These are phyloP conservation scores for Leptinotarsa rubiginosa DNA, from an alignment of 2,888 invertebrate genomes.

Conservation along the genomic window DNA sequence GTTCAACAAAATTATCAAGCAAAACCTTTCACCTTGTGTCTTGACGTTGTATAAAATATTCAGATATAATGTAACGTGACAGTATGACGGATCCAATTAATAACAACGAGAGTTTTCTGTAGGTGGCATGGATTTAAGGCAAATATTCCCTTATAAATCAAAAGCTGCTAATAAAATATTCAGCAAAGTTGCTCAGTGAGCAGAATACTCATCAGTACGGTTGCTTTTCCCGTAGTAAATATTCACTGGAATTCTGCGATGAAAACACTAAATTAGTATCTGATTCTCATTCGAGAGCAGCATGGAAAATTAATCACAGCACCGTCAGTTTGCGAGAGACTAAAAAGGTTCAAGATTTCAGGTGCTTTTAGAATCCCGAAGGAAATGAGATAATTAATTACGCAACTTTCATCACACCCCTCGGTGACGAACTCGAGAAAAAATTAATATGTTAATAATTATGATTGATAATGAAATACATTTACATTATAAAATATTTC, in stretches of 20 bases:
- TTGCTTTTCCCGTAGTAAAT: background rate
- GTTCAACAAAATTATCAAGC: too few species aligned
- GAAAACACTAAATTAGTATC: slow-evolving; percentile 6
- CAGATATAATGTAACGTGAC: too few species aligned
- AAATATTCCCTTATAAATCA: too few species aligned
- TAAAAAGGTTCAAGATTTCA: slow-evolving; percentile 12
- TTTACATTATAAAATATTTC: slow-evolving; percentile 1
- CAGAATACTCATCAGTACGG: background rate
- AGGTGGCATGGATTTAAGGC: too few species aligned
- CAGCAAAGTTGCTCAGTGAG: too few species aligned
- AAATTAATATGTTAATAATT: slow-evolving; percentile 16
- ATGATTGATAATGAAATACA: slow-evolving; percentile 13
- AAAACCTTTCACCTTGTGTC: too few species aligned
- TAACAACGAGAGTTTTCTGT: too few species aligned
- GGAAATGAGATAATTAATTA: slow-evolving; percentile 10
- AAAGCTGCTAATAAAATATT: too few species aligned
- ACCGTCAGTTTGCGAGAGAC: slow-evolving; percentile 1
- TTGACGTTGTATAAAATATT: too few species aligned
- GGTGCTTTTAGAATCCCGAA: slow-evolving; percentile 1
- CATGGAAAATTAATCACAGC: slow-evolving; percentile 6
- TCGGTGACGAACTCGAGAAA: background rate
- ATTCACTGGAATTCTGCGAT: slow-evolving; percentile 1
- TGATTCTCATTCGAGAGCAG: slow-evolving; percentile 4
- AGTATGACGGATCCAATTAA: too few species aligned
- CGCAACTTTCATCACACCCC: slow-evolving; percentile 4